phyloP scores from a whole-genome alignment of 2,888 invertebrate genomes.

The Seira ritae region DNA sequence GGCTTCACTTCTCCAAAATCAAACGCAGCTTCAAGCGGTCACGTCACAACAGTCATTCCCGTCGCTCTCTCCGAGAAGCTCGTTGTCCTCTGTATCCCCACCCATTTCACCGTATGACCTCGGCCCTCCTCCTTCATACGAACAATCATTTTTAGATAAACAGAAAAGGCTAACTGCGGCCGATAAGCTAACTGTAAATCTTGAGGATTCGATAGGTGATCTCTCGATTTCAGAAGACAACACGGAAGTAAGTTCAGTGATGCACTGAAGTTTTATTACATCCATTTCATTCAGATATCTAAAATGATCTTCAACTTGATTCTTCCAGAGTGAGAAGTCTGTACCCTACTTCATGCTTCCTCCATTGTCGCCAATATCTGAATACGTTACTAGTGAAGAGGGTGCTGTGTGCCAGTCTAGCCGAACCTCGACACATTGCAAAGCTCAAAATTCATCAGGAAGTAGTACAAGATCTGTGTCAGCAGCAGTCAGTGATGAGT shows the following conservation, averaged over 20 bases:
- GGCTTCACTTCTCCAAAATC: constrained; percentile 50
- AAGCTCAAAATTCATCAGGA: constrained; percentile 78
- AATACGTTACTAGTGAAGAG: constrained; percentile 82
- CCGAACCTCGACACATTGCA: constrained; percentile 75
- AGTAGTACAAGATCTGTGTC: constrained; percentile 91
- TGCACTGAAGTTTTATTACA: too few relatives aligned
- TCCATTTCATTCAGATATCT: too few relatives aligned
- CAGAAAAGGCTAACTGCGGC: constrained; percentile 63
- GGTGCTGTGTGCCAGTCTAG: constrained; percentile 71
- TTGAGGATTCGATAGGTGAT: constrained; percentile 70
- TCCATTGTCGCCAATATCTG: constrained; percentile 90
- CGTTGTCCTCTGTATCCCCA: constrained; percentile 90
- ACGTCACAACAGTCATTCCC: constrained; percentile 85
- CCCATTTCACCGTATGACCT: constrained; percentile 83
- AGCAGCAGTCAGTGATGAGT: constrained; percentile 97
- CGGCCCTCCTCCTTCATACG: constrained; percentile 81
- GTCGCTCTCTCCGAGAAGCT: constrained; percentile 89
- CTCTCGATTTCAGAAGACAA: constrained; percentile 64
- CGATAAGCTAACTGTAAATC: constrained; percentile 44
- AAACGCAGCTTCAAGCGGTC: constrained; percentile 76
- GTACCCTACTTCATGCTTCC: constrained; percentile 73
- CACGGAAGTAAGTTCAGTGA: constrained; percentile 35
- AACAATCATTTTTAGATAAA: constrained; percentile 80
- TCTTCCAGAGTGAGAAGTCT: constrained; percentile 68
- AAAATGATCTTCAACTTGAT: constrained; percentile 24